Conservation (phyloP, 2,888 invertebrate genomes). For the Acanthosepion pharaonis region DNA sequence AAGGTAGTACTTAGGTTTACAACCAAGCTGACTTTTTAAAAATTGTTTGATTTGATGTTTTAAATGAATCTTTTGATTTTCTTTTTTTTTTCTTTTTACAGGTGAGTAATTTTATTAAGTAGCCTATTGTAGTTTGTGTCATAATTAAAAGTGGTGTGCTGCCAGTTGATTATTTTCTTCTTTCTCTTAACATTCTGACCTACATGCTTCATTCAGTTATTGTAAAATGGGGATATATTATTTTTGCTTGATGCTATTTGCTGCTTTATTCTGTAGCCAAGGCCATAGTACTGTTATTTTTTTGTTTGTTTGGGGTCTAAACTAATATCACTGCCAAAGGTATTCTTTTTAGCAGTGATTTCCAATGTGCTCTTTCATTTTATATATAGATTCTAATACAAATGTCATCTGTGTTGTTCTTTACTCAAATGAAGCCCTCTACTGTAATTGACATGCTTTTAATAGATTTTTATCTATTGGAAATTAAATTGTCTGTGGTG, state of each 20-base stretch:
- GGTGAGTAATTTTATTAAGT: conserved; percentile 4
- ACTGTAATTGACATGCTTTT: not conserved
- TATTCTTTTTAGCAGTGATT: not conserved
- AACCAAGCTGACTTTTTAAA: not conserved
- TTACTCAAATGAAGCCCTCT: not conserved
- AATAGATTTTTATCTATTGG: too few species aligned
- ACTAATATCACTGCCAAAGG: not conserved
- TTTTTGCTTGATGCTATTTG: conserved; percentile 7
- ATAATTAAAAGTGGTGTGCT: not conserved
- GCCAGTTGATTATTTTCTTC: not conserved
- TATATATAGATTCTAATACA: not conserved
- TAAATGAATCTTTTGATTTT: not conserved
- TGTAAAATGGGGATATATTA: not conserved
- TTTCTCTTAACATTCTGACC: not conserved
- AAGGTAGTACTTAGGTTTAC: not conserved
- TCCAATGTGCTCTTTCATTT: too few species aligned
- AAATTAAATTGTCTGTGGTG: too few species aligned
- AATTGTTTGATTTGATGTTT: not conserved
- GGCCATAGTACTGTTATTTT: not conserved
- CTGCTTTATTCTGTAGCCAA: not conserved
- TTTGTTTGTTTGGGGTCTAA: not conserved
- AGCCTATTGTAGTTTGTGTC: not conserved
- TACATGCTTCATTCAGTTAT: not conserved
- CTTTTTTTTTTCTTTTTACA: not conserved
- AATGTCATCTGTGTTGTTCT: not conserved